Evolutionary conservation across 2,113 vertebrate genomes (phyloP), one percentile per base, ranked within the genome.

Genomic region (Illadopsis cleaveri): DNA sequence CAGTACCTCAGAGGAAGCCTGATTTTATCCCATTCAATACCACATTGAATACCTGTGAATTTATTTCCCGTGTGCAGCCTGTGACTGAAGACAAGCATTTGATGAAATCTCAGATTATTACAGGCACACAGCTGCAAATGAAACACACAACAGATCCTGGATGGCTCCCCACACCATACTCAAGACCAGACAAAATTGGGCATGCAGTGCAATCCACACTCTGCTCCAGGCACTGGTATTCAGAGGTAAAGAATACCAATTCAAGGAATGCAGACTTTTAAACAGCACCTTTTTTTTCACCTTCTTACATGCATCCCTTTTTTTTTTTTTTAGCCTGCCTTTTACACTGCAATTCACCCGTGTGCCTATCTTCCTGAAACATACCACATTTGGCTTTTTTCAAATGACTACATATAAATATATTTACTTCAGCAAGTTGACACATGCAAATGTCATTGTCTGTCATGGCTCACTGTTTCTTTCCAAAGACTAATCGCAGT

Each of bases 31-130:
- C 3, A 3, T 68, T 72, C 50, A 73, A 31, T 0, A 2, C 11
- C 51, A 35, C 1, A 0, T 28, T 30, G 44, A 86, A 73, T 42
- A 35, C 5, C n/a, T 64, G 30, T 21, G 2, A 4, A 25, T 6
- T 58, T 78, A 75, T 89, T 75, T 78, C 35, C 12, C 18, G 3
- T 28, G 10, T 66, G 48, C 28, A 82, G 40, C 5, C 48, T 47
- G 51, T 56, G 44, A 40, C 44, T 47, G 58, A 51, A 83, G 27
- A 72, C 31, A 77, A 51, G 19, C 16, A 28, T 51, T 54, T 60
- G 27, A 79, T 47, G 40, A 76, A 91, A 89, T 47, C 33, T 51
- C 35, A 78, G 47, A 35, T 89, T 50, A 68, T 53, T 93, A 87
- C 78, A 90, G 60, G 45, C 57, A 72, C 31, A 86, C 19, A 80